Evolutionary conservation across 2,797 vertebrate genomes (phyloP).

Genomic region (Onychomys arenicola): DNA sequence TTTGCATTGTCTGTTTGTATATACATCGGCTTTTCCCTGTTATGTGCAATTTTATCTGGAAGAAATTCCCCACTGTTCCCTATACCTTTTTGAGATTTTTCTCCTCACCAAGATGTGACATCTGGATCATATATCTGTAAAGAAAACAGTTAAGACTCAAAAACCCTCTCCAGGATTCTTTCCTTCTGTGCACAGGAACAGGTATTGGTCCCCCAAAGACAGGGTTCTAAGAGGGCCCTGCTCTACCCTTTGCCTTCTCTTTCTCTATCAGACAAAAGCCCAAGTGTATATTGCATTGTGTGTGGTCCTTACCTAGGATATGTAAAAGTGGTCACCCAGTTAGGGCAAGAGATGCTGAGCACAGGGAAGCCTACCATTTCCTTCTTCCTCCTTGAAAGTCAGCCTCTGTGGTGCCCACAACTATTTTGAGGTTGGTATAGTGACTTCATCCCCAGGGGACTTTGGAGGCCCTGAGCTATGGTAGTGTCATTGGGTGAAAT

Average conservation of each 20-base stretch:
- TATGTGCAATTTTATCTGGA: not conserved
- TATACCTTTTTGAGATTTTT: not conserved
- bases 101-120: not conserved
- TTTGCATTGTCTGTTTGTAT: not conserved
- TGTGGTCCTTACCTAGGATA: not conserved
- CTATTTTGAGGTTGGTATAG: conserved; percentile 26
- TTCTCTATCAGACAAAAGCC: not conserved
- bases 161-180: not conserved
- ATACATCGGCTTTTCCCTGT: not conserved
- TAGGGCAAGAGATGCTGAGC: not conserved
- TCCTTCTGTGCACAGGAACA: not conserved
- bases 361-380: not conserved
- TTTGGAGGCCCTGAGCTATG: not conserved
- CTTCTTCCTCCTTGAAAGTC: not conserved
- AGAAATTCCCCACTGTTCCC: not conserved
- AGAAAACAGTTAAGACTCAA: not conserved
- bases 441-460: not conserved
- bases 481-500: not conserved
- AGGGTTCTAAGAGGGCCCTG: not conserved
- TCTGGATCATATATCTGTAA: not conserved
- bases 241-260: not conserved
- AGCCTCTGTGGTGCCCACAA: not conserved
- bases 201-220: not conserved
- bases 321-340: not conserved
- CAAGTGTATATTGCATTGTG: not conserved